Conservation (phyloP, 2,113 vertebrate species). For the Sinocyclocheilus rhinocerous region DNA sequence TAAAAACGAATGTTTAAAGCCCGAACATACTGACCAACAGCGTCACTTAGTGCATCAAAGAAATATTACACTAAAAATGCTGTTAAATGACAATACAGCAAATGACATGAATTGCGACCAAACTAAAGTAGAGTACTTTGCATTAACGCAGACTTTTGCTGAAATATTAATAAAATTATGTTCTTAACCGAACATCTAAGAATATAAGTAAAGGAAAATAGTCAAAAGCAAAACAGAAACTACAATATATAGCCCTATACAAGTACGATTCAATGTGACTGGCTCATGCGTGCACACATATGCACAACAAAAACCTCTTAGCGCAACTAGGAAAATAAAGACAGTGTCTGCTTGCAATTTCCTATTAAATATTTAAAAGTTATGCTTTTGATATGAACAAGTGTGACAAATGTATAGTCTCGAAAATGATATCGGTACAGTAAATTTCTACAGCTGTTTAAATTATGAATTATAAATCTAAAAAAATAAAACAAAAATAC, state of each 20-base stretch:
- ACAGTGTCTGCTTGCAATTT: too few relatives aligned
- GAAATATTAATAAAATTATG: not conserved
- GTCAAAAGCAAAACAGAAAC: not conserved
- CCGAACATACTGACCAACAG: conserved; percentile 81
- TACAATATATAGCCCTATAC: not conserved
- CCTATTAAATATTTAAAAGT: not conserved
- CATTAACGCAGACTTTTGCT: not conserved
- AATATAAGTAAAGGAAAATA: not conserved
- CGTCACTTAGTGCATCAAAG: conserved; percentile 82
- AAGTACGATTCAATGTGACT: not conserved
- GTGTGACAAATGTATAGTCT: not conserved
- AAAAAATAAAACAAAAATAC: not conserved
- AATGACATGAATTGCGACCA: not conserved
- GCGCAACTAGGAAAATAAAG: too few relatives aligned
- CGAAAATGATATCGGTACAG: not conserved
- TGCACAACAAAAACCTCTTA: not conserved
- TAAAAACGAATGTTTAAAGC: not conserved
- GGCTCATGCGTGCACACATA: not conserved
- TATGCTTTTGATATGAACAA: not conserved
- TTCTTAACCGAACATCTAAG: not conserved
- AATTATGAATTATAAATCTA: too few relatives aligned
- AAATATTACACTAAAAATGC: conserved; percentile 67
- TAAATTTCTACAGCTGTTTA: too few relatives aligned
- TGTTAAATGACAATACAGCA: not conserved
- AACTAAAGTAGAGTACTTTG: too few relatives aligned